Base-by-base conservation (phyloP, 2,113 vertebrate genomes). In the Porphyrio hochstetteri region DNA sequence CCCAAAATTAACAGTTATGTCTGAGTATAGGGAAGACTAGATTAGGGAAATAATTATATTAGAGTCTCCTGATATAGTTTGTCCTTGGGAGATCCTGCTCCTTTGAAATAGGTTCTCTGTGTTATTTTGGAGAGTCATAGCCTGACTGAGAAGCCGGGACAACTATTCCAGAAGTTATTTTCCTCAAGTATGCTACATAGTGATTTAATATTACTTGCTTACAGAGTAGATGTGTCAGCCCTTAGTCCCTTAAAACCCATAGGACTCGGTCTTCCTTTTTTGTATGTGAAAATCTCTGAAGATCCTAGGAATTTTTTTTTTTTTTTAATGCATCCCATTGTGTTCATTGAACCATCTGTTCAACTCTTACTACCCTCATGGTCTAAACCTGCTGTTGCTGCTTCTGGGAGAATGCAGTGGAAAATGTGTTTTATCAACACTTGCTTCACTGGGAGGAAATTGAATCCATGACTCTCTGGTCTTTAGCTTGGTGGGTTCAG, bases 401-500 rank as follows among this genome's bases (percentile, higher is more conserved):
- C 55, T 63, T 71, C 46, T 74, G 60, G 38, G 57, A 75, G 16
- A 82, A 15, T 19, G 50, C 52, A 38, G 61, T 52, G 64, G 56
- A 87, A 92, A 93, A 60, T n/a, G 33, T 50, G 33, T 90, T 87
- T 77, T 63, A 72, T 76, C 60, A 72, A 27, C 25, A 27, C 31
- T 92, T 88, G 10, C 10, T 86, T 87, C 42, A 36, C 48, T 71
- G 31, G 15, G 52, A 87, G 59, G 56, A 89, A 96, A 92, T 50
- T 50, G 83, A 92, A 94, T 88, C 76, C 6, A 3, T 65, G n/a
- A 27, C 7, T 3, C 35, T 95, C 95, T 96, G 93, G 64, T 86
- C 81, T 95, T 92, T 90, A 91, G 67, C 70, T 95, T 97, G 59
- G 60, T 76, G 44, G 27, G 38, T 68, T 35, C 59, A 88, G 79